These are phyloP conservation scores for Cinclus mexicanus DNA, from an alignment of 2,113 vertebrate species.

Conservation along the genomic window DNA sequence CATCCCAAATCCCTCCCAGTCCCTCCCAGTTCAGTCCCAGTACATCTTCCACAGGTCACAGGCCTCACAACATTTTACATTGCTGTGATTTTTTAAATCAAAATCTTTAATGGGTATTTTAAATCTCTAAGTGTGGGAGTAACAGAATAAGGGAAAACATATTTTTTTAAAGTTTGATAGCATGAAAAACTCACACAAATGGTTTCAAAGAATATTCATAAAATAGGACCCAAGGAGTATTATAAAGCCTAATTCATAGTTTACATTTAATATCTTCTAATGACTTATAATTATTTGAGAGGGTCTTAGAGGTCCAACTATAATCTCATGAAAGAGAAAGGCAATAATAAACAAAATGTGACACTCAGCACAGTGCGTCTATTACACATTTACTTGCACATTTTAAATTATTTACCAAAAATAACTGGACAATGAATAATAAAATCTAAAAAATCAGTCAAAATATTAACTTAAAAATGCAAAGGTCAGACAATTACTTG, in stretches of 20 bases:
- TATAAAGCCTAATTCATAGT: background rate
- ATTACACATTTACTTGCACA: background rate
- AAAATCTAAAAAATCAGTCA: background rate
- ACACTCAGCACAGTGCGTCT: background rate
- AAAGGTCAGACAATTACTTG: background rate
- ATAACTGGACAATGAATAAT: background rate
- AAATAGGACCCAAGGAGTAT: background rate
- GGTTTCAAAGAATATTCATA: background rate
- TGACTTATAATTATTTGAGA: background rate
- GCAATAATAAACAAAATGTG: background rate
- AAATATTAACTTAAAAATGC: background rate
- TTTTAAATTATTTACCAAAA: background rate
- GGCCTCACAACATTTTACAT: background rate
- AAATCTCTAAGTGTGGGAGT: background rate
- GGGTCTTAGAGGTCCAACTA: background rate
- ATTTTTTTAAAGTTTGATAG: background rate
- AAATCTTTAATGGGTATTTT: background rate
- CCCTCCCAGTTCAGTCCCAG: too few species aligned
- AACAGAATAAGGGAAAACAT: background rate
- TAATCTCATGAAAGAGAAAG: background rate
- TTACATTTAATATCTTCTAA: background rate
- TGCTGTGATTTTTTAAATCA: background rate
- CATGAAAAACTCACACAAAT: background rate
- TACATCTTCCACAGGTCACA: too few species aligned
- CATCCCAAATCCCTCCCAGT: too few species aligned